Conservation (phyloP, 2,797 vertebrate species). For the Babyrousa celebensis region DNA sequence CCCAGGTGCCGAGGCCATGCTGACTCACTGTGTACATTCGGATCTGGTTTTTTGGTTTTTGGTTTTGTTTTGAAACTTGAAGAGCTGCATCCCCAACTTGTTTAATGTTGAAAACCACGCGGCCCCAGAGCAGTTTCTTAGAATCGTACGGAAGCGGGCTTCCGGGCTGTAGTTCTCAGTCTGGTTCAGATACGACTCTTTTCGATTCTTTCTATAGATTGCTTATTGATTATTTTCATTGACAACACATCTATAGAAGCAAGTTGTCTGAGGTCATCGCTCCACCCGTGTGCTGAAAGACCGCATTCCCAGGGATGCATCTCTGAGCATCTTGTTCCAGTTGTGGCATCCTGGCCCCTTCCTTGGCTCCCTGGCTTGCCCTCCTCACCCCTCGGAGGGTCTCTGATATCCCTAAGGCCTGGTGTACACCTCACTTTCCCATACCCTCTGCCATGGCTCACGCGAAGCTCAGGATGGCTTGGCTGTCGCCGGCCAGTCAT, state of each 20-base stretch:
- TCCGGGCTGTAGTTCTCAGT: background rate
- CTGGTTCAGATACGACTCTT: background rate
- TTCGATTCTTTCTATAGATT: background rate
- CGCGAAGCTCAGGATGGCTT: fast-evolving
- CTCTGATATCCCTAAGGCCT: background rate
- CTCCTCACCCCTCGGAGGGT: fast-evolving
- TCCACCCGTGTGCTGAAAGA: fast-evolving
- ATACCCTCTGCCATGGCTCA: background rate
- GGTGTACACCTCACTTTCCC: no score
- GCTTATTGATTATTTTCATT: background rate
- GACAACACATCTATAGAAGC: background rate
- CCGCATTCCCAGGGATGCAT: fast-evolving
- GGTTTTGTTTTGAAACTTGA: background rate
- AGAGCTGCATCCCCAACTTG: background rate
- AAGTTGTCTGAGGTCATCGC: background rate
- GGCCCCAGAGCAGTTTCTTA: background rate
- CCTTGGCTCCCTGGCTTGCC: background rate
- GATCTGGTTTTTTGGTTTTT: background rate
- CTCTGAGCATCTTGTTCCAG: no score
- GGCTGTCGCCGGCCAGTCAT: fast-evolving
- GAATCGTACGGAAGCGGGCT: background rate
- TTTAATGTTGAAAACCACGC: background rate
- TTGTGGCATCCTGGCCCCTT: fast-evolving
- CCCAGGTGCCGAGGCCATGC: background rate
- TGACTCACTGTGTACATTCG: background rate